These are phyloP conservation scores for Phymastichus coffea DNA, from an alignment of 1,140 invertebrate genomes.

Conservation along the genomic window DNA sequence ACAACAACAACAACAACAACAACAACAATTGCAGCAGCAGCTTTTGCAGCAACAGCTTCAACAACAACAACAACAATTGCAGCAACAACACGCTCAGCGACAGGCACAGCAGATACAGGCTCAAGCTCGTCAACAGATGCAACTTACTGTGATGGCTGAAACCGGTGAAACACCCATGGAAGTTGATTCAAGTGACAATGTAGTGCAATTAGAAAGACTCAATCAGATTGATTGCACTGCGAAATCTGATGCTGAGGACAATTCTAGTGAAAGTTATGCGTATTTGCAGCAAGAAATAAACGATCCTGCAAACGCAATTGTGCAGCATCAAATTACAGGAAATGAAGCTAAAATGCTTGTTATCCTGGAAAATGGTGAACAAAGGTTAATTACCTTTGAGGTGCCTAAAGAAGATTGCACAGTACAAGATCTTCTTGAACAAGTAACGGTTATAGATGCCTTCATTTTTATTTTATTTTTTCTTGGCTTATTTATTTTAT, in stretches of 20 bases:
- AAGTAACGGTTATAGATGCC: conserved; percentile 53
- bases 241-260: conserved; percentile 35
- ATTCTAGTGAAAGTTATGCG: conserved; percentile 39
- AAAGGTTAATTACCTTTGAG: conserved; percentile 76
- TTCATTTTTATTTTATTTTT: conserved; percentile 12
- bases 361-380: conserved; percentile 70
- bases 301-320: conserved; percentile 46
- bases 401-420: conserved; percentile 76
- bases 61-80: conserved; percentile 20
- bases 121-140: conserved; percentile 28
- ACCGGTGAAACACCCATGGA: conserved; percentile 31
- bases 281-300: conserved; percentile 47
- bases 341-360: conserved; percentile 75
- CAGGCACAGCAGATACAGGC: conserved; percentile 7
- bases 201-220: conserved; percentile 22
- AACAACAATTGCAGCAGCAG: conserved; percentile 45
- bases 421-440: conserved; percentile 75
- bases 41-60: conserved; percentile 40
- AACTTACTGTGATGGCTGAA: conserved; percentile 16
- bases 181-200: conserved; percentile 29
- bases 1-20: conserved; percentile 39
- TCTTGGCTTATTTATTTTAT: conserved; percentile 12
- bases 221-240: conserved; percentile 29
- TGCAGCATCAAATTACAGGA: conserved; percentile 54
- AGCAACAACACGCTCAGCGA: conserved; percentile 43